A percentile compares a stretch with the other conserved stretches of the same genome.
phyloP scores from a whole-genome alignment of 2,113 vertebrate genomes.

The Pelecanus crispus region DNA sequence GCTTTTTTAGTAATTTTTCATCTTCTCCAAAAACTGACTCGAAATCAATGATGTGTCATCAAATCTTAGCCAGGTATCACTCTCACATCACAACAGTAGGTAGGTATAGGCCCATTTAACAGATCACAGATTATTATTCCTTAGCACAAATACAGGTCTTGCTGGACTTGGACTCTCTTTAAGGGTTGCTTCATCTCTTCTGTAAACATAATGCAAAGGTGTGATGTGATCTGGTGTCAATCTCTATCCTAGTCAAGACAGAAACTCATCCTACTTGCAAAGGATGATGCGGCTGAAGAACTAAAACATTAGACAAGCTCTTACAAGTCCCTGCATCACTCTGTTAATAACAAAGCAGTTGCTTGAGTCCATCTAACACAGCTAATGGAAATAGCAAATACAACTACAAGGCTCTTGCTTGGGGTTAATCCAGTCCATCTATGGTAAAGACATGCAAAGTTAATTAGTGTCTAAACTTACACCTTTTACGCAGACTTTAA shows the following conservation, averaged over 20 bases:
- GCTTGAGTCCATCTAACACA: background rate
- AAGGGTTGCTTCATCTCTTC: background rate
- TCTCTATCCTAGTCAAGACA: background rate
- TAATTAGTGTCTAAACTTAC: background rate
- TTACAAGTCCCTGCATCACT: too few relatives aligned
- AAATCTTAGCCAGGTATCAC: background rate
- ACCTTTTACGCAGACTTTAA: background rate
- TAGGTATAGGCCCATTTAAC: background rate
- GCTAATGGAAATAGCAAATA: background rate
- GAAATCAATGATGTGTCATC: background rate
- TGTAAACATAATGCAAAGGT: background rate
- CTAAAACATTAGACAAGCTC: background rate
- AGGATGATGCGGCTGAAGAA: background rate
- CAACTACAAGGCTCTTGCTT: background rate
- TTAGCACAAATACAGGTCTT: background rate
- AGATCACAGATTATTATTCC: background rate
- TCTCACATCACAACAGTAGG: background rate
- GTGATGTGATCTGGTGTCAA: background rate
- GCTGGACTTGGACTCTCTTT: background rate
- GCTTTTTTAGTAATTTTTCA: background rate
- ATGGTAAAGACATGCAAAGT: background rate
- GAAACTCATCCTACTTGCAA: background rate
- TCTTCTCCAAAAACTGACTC: background rate
- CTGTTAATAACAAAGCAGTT: background rate
- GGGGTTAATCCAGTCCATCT: background rate